Conservation (phyloP, 2,113 vertebrate species). For the Mus spicilegus region DNA sequence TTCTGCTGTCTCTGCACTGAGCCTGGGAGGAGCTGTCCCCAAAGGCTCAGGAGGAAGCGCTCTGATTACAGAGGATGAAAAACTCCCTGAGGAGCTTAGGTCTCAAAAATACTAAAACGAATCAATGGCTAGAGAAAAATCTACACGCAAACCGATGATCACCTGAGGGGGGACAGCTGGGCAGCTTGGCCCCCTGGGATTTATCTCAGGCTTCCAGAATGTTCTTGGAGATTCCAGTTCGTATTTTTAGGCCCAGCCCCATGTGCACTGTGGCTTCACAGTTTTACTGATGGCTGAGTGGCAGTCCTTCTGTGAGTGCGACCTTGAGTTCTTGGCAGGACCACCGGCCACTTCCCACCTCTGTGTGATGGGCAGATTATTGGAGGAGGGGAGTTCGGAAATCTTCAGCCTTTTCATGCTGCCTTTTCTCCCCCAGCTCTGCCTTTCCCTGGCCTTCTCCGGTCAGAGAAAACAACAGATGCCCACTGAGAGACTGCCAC, state of each 20-base stretch:
- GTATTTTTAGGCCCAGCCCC: background rate
- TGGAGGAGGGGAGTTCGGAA: rapidly evolving
- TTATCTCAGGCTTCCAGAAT: background rate
- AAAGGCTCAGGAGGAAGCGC: background rate
- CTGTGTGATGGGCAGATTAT: no score
- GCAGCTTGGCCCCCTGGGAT: background rate
- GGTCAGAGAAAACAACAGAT: background rate
- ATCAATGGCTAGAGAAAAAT: background rate
- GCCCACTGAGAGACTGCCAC: background rate
- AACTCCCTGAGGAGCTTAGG: background rate
- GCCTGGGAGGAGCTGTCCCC: background rate
- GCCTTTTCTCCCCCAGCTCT: background rate
- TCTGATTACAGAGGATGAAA: slow-evolving; percentile 12
- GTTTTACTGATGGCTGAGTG: background rate
- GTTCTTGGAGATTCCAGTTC: no score
- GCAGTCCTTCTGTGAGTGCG: background rate
- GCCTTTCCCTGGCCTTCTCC: background rate
- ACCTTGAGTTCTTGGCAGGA: background rate
- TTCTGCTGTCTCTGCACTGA: slow-evolving; percentile 3
- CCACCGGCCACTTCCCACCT: background rate
- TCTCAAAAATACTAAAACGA: background rate
- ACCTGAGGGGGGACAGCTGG: background rate
- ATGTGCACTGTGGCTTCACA: background rate
- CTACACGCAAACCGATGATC: background rate
- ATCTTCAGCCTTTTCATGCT: background rate